Evolutionary conservation across 2,797 vertebrate genomes (phyloP).

Genomic region (Poeciliopsis paucimaculata): DNA sequence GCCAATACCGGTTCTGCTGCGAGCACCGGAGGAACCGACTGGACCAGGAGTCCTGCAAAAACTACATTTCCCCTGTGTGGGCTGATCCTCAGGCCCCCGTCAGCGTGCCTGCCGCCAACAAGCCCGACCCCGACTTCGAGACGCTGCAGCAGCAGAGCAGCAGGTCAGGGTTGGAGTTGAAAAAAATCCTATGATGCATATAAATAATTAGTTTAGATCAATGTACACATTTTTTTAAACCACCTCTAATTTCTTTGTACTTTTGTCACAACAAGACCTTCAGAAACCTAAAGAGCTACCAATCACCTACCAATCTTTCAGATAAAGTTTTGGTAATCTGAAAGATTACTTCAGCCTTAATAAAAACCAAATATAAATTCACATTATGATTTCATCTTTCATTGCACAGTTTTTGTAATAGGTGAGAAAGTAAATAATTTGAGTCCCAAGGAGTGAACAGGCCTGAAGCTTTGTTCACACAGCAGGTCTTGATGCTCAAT

Average conservation of each 20-base stretch:
- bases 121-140: conserved; percentile 79
- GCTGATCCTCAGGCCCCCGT: conserved; percentile 79
- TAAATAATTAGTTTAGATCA: neutral
- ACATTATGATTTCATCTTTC: neutral
- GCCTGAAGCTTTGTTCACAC: neutral
- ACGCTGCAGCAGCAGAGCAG: conserved; percentile 82
- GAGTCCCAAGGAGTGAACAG: neutral
- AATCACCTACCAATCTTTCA: neutral
- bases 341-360: neutral
- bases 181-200: neutral
- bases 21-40: conserved; percentile 87
- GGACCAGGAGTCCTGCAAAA: conserved; percentile 88
- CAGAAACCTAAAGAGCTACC: neutral
- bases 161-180: conserved; percentile 59
- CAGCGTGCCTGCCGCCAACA: conserved; percentile 69
- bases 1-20: conserved; percentile 94
- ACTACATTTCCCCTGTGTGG: conserved; percentile 87
- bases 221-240: neutral
- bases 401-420: neutral
- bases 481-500: neutral
- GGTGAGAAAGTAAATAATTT: neutral
- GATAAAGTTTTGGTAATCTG: neutral
- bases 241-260: neutral
- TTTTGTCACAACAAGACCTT: neutral
- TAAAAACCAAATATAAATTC: neutral